Percentiles rank a stretch among this genome's conserved stretches.
phyloP scores from a whole-genome alignment of 2,113 vertebrate genomes.

The Hypanus sabinus region DNA sequence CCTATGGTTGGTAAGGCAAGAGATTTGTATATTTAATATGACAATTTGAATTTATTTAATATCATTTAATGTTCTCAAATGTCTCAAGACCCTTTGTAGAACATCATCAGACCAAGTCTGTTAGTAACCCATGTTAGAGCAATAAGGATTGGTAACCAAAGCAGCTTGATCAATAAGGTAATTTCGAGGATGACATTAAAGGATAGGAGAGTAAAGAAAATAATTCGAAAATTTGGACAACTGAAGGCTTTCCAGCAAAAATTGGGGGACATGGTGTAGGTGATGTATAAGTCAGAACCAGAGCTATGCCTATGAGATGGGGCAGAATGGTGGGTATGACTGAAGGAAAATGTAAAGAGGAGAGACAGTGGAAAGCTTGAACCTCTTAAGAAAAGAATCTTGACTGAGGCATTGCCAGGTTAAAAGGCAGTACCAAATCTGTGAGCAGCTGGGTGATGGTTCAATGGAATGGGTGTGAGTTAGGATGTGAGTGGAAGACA shows the following conservation, averaged over 20 bases:
- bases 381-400: not conserved
- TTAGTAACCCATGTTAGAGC: not conserved
- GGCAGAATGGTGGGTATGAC: not conserved
- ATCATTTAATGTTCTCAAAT: not conserved
- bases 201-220: not conserved
- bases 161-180: too few species aligned
- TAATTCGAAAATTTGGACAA: not conserved
- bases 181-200: not conserved
- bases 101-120: not conserved
- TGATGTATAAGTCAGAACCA: too few species aligned
- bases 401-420: not conserved
- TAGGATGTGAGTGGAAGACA: not conserved
- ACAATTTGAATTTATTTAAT: not conserved
- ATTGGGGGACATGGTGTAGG: too few species aligned
- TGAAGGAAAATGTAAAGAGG: not conserved
- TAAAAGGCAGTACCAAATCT: not conserved
- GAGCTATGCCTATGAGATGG: too few species aligned
- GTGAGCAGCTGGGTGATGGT: not conserved
- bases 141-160: not conserved
- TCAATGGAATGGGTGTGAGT: not conserved
- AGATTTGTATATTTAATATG: not conserved
- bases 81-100: not conserved
- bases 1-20: constrained; percentile 67
- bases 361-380: not conserved
- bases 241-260: not conserved